These are phyloP conservation scores for Camponotus vicinus DNA, from an alignment of 1,140 invertebrate species.

Conservation along the genomic window DNA sequence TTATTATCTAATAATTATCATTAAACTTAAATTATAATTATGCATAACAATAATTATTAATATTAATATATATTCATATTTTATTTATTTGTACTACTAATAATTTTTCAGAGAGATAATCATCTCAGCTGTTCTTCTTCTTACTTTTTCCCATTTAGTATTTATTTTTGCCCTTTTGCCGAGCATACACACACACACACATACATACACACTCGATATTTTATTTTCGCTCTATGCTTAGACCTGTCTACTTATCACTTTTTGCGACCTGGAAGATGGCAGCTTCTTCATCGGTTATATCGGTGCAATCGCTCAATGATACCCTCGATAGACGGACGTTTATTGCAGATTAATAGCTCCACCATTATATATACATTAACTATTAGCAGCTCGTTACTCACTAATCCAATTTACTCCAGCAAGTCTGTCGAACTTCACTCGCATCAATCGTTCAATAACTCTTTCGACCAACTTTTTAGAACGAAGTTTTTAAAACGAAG, in stretches of 20 bases:
- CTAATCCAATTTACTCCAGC: background rate
- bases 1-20: background rate
- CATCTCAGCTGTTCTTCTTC: no score
- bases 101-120: background rate
- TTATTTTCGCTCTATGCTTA: background rate
- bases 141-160: background rate
- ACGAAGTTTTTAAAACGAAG: no score
- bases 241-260: background rate
- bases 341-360: constrained; percentile 9
- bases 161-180: background rate
- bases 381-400: background rate
- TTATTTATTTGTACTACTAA: background rate
- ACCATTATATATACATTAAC: constrained; percentile 19
- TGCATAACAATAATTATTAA: no score
- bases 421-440: background rate
- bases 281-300: constrained; percentile 10
- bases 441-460: background rate
- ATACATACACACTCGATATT: background rate
- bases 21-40: no score
- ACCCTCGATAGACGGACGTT: background rate
- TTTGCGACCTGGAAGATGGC: background rate
- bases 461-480: no score
- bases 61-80: no score
- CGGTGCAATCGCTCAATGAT: constrained; percentile 29
- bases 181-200: background rate